Percentiles rank a stretch among this genome's conserved stretches.
These are phyloP conservation scores for Staurois parvus DNA, from an alignment of 2,797 vertebrate species.

Conservation along the genomic window DNA sequence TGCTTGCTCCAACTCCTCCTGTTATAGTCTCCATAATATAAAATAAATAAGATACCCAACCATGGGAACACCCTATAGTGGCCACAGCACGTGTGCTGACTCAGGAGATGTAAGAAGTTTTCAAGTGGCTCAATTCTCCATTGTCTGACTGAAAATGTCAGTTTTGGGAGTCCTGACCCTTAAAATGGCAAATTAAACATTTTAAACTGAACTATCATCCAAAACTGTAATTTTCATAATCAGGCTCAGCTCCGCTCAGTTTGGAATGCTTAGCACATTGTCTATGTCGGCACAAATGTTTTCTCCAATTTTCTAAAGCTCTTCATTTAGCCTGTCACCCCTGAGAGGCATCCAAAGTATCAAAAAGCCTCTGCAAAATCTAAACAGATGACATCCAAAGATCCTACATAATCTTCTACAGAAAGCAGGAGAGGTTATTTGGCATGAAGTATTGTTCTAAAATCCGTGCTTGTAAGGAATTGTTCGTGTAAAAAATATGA, in stretches of 20 bases:
- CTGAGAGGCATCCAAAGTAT: background rate
- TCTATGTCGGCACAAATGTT: background rate
- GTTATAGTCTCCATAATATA: too few relatives aligned
- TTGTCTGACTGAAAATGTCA: too few relatives aligned
- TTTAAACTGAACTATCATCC: background rate
- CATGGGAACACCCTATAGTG: too few relatives aligned
- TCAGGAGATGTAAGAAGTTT: too few relatives aligned
- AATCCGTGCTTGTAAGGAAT: background rate
- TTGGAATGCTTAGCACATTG: background rate
- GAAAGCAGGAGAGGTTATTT: background rate
- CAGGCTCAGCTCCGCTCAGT: background rate
- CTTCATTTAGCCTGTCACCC: slow-evolving; percentile 7
- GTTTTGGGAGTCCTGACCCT: too few relatives aligned
- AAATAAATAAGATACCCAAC: too few relatives aligned
- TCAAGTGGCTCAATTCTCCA: too few relatives aligned
- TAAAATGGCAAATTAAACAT: too few relatives aligned
- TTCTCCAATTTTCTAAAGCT: slow-evolving; percentile 5
- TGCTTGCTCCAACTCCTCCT: too few relatives aligned
- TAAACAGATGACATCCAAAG: slow-evolving; percentile 7
- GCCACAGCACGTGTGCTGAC: too few relatives aligned
- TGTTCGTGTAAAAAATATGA: background rate
- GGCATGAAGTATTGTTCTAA: background rate
- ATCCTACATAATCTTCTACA: slow-evolving; percentile 3
- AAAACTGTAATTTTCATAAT: background rate
- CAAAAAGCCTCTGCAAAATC: slow-evolving; percentile 1